These are phyloP conservation scores for Cecropterus lyciades DNA, from an alignment of 1,140 invertebrate species.

Conservation along the genomic window DNA sequence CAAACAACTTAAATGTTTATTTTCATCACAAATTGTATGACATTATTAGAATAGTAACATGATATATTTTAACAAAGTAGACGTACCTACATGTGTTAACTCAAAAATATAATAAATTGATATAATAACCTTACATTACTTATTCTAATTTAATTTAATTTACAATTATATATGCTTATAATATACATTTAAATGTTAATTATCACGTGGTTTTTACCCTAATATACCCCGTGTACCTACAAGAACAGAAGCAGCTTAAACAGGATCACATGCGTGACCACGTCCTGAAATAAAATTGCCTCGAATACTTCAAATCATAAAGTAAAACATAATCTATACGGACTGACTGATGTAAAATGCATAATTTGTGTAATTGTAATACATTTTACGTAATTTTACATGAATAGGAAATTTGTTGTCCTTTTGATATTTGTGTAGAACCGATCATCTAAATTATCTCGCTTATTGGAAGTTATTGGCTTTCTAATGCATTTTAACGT, in stretches of 20 bases:
- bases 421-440: too few relatives aligned
- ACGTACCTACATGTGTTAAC: slow-evolving; percentile 47
- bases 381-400: too few relatives aligned
- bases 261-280: slow-evolving; percentile 3
- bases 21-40: slow-evolving; percentile 74
- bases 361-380: too few relatives aligned
- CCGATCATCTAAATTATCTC: too few relatives aligned
- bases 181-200: slow-evolving; percentile 59
- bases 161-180: slow-evolving; percentile 59
- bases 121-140: slow-evolving; percentile 57
- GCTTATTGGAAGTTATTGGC: too few relatives aligned
- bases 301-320: slow-evolving; percentile 18
- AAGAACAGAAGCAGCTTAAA: slow-evolving; percentile 8
- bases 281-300: slow-evolving; percentile 22
- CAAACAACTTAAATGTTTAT: slow-evolving; percentile 68
- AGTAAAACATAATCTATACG: neutral
- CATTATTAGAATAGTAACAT: slow-evolving; percentile 57
- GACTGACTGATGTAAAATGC: too few relatives aligned
- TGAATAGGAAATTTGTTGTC: too few relatives aligned
- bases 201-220: slow-evolving; percentile 73
- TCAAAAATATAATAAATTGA: slow-evolving; percentile 58
- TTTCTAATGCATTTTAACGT: too few relatives aligned
- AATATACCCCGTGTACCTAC: slow-evolving; percentile 37
- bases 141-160: slow-evolving; percentile 57
- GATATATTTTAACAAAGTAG: slow-evolving; percentile 48